phyloP scores from a whole-genome alignment of 2,888 invertebrate genomes.

The Salticus scenicus region DNA sequence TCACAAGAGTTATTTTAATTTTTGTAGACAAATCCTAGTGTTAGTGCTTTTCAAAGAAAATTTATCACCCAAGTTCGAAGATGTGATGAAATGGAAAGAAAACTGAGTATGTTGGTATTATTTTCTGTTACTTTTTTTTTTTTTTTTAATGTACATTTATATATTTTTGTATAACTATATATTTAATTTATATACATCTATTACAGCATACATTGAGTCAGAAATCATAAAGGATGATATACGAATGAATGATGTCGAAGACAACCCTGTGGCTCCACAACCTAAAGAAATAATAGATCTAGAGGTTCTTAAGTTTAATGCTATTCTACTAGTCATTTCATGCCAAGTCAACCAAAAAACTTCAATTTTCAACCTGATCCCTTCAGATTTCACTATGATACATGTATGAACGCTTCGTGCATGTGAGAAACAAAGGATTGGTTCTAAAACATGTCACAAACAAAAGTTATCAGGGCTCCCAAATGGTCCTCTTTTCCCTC shows the following conservation, averaged over 20 bases:
- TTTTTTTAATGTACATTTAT: too few relatives aligned
- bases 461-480: too few relatives aligned
- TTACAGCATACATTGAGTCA: conserved; percentile 80
- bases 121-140: neutral
- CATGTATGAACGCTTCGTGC: too few relatives aligned
- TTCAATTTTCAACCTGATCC: too few relatives aligned
- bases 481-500: too few relatives aligned
- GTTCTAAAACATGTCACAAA: too few relatives aligned
- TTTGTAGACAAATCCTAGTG: conserved; percentile 92
- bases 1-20: too few relatives aligned
- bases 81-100: conserved; percentile 99
- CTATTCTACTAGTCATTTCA: too few relatives aligned
- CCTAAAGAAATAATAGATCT: conserved; percentile 79
- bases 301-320: conserved; percentile 85
- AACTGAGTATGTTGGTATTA: conserved; percentile 87
- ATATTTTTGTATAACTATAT: neutral
- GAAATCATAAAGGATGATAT: conserved; percentile 97
- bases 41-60: conserved; percentile 98
- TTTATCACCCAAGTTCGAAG: conserved; percentile 98
- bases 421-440: too few relatives aligned
- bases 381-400: too few relatives aligned
- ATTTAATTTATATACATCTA: neutral
- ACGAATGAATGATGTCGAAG: conserved; percentile 63
- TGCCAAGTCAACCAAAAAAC: too few relatives aligned
- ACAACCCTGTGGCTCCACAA: conserved; percentile 69